Evolutionary conservation across 2,888 invertebrate genomes (phyloP), one percentile per base, ranked within the genome.

Genomic region (Onthophagus sagittarius): DNA sequence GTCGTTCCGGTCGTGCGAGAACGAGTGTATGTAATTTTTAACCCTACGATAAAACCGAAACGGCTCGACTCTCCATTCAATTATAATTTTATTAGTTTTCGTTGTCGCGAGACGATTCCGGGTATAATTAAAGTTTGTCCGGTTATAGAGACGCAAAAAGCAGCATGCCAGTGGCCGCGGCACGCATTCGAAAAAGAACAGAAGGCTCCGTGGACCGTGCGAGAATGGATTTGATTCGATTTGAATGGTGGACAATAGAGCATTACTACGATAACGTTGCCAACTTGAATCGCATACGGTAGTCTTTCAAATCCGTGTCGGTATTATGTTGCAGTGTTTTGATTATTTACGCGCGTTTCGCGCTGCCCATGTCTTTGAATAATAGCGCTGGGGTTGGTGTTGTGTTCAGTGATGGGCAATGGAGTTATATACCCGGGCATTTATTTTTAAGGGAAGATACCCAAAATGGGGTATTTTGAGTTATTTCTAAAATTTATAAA

Each of bases 191-290:
- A 53, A 53, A 53, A 53, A 53, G 39, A 53, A 53, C 39, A 53
- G 39, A 53, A 53, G 39, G 39, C 39, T 11, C 62, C 23, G 15
- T 53, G 62, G 62, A 70, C 70, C 70, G 39, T 70, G 62, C 70
- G 70, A 23, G 62, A 70, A 70, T 70, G 70, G 70, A 70, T 70
- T 70, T 70, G 70, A 70, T 70, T 70, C 70, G 62, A 70, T 70
- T 39, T 70, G 70, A 70, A 70, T 70, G 62, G 53, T 39, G 53
- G 39, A 70, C 70, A 70, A 70, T 70, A 53, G 70, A n/a, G 39
- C 70, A 39, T 70, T 70, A 70, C 62, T 53, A 53, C 9, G 39
- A 53, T 53, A 53, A 53, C 39, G 11, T 53, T 53, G 39, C 9
- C 39, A 53, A 11, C 39, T 53, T 53, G 39, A 53, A 53, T 53